Conservation (phyloP, 2,888 invertebrate genomes). For the Phasia obesa region DNA sequence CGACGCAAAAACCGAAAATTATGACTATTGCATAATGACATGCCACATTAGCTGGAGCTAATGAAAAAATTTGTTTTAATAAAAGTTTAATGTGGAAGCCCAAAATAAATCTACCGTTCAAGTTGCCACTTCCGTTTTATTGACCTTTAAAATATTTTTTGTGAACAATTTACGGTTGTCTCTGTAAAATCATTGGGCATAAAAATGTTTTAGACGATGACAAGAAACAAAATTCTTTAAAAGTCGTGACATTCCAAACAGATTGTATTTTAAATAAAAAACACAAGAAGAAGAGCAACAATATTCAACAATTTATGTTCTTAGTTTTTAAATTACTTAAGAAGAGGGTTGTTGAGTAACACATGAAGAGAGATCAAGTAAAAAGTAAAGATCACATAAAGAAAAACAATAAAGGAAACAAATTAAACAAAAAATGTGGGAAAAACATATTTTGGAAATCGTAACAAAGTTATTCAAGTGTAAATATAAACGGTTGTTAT, state of each 20-base stretch:
- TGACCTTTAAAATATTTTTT: not conserved
- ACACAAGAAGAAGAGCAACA: not conserved
- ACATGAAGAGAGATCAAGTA: constrained; percentile 20
- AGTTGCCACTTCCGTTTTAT: constrained; percentile 8
- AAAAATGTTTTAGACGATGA: not conserved
- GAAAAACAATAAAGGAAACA: not conserved
- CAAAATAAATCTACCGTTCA: too few relatives aligned
- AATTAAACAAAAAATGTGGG: constrained; percentile 51
- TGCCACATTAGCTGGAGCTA: too few relatives aligned
- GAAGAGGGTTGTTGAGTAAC: constrained; percentile 31
- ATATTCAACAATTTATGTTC: not conserved
- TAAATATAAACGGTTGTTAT: constrained; percentile 17
- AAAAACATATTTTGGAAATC: constrained; percentile 31
- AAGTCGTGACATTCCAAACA: not conserved
- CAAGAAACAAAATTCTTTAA: constrained; percentile 13
- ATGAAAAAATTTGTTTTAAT: too few relatives aligned
- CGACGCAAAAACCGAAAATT: too few relatives aligned
- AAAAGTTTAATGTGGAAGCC: too few relatives aligned
- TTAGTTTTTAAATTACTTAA: not conserved
- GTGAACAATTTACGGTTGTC: not conserved
- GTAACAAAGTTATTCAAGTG: constrained; percentile 57
- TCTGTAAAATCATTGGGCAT: not conserved
- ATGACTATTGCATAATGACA: too few relatives aligned
- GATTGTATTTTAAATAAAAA: not conserved
- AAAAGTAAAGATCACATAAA: constrained; percentile 32